A percentile compares a stretch with the other conserved stretches of the same genome.
phyloP scores from a whole-genome alignment of 2,113 vertebrate genomes.

The Tetrax tetrax region DNA sequence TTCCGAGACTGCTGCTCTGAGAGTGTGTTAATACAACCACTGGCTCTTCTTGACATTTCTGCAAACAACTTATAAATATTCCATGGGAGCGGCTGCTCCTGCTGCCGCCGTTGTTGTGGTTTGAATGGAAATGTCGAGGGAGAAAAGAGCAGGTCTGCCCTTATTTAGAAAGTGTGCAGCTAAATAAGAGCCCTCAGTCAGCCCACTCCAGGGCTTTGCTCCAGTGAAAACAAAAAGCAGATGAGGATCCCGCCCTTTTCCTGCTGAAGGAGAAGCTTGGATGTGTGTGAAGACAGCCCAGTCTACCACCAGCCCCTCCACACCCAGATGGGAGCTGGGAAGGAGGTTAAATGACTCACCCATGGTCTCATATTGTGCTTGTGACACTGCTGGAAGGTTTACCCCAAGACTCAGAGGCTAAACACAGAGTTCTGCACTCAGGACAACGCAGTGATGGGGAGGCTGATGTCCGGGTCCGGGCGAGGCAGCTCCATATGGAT shows the following conservation, averaged over 20 bases:
- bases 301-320: background rate
- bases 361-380: rapidly evolving
- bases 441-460: background rate
- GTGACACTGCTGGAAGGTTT: background rate
- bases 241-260: background rate
- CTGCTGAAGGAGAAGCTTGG: background rate
- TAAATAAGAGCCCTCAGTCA: background rate
- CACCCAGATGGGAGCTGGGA: rapidly evolving
- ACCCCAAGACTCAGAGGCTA: background rate
- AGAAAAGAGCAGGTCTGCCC: conserved; percentile 6
- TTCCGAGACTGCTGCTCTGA: background rate
- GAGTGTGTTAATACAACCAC: conserved; percentile 1
- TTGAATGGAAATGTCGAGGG: background rate
- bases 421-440: background rate
- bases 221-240: background rate
- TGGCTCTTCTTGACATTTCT: conserved; percentile 54
- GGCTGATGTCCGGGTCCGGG: background rate
- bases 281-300: background rate
- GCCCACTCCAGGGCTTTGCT: background rate
- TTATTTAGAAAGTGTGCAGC: background rate
- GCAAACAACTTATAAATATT: conserved; percentile 67
- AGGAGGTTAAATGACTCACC: background rate
- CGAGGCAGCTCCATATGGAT: background rate
- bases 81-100: background rate
- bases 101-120: background rate